Conservation (phyloP, 2,113 vertebrate genomes). For the Coptodon bakossiorum region DNA sequence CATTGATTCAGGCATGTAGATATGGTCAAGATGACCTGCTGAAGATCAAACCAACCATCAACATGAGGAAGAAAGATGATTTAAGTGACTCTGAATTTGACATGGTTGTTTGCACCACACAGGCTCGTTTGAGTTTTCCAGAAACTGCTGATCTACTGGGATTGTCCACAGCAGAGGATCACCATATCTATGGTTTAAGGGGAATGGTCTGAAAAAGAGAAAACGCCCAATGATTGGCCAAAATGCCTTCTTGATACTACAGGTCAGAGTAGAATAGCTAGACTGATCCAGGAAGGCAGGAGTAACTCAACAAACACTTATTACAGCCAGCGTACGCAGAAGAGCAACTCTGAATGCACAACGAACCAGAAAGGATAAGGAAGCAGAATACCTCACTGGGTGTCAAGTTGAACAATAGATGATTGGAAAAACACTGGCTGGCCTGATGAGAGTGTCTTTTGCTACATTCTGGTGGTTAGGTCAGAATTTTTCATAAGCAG, state of each 20-base stretch:
- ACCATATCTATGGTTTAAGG: neutral
- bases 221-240: neutral
- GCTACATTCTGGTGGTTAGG: neutral
- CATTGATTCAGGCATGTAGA: neutral
- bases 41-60: neutral
- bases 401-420: neutral
- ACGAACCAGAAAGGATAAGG: neutral
- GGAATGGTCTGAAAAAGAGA: neutral
- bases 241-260: neutral
- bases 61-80: neutral
- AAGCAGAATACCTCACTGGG: neutral
- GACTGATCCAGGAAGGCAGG: neutral
- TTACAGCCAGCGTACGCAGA: neutral
- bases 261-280: neutral
- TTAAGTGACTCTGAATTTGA: neutral
- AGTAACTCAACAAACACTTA: neutral
- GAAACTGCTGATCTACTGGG: neutral
- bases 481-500: neutral
- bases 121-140: neutral
- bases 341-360: neutral
- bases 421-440: neutral
- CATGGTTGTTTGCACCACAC: neutral
- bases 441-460: neutral
- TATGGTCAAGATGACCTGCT: neutral
- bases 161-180: neutral